Evolutionary conservation across 1,140 invertebrate species (phyloP).

Genomic region (Euglossa dilemma): DNA sequence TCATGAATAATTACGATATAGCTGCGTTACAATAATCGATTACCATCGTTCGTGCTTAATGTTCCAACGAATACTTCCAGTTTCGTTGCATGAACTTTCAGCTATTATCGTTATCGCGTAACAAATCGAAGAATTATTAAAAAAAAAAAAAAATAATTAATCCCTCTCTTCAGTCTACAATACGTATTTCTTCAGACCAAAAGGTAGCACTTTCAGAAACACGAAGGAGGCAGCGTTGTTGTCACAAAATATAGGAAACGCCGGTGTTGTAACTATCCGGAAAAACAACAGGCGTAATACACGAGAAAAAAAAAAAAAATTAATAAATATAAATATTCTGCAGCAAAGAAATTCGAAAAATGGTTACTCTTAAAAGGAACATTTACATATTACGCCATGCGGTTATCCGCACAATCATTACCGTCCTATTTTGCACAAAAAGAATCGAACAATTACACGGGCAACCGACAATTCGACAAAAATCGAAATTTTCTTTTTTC

Average conservation of each 20-base stretch:
- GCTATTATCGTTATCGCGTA: background rate
- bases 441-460: background rate
- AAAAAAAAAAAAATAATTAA: background rate
- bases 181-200: background rate
- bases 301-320: constrained; percentile 39
- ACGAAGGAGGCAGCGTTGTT: background rate
- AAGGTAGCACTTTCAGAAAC: background rate
- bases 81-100: background rate
- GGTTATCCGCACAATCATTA: background rate
- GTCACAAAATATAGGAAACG: constrained; percentile 33
- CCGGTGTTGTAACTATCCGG: constrained; percentile 16
- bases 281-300: constrained; percentile 27
- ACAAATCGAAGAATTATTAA: background rate
- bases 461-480: constrained; percentile 22
- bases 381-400: constrained; percentile 3
- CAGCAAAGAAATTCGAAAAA: constrained; percentile 19
- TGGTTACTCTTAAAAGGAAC: constrained; percentile 27
- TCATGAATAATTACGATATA: constrained; percentile 40
- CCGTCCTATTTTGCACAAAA: background rate
- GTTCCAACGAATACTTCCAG: background rate
- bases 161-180: background rate
- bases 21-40: constrained; percentile 46
- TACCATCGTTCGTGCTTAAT: constrained; percentile 44
- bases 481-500: background rate
- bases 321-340: constrained; percentile 43